A percentile compares a stretch with the other conserved stretches of the same genome.
phyloP scores from a whole-genome alignment of 2,888 invertebrate genomes.

The Synanthedon andrenaeformis region DNA sequence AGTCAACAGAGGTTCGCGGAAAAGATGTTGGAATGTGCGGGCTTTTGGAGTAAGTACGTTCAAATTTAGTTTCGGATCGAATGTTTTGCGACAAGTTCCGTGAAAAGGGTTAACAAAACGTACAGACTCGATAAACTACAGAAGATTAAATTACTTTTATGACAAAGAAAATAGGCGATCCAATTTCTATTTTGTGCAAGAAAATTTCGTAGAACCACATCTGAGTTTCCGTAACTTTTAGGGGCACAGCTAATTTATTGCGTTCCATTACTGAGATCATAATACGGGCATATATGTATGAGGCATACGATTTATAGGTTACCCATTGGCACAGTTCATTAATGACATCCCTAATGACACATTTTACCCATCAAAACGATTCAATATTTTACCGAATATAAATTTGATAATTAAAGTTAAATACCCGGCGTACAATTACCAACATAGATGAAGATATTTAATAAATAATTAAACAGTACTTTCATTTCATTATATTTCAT shows the following conservation, averaged over 20 bases:
- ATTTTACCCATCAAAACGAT: slow-evolving; percentile 4
- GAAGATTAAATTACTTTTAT: slow-evolving; percentile 54
- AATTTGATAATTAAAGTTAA: too few relatives aligned
- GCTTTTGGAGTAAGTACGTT: slow-evolving; percentile 40
- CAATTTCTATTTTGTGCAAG: slow-evolving; percentile 23
- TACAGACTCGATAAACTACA: slow-evolving; percentile 39
- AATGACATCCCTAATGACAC: too few relatives aligned
- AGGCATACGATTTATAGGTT: neutral
- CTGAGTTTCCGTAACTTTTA: slow-evolving; percentile 17
- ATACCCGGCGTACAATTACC: too few relatives aligned
- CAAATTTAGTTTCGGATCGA: slow-evolving; percentile 62
- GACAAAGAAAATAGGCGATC: slow-evolving; percentile 31
- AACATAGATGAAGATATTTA: too few relatives aligned
- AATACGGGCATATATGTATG: neutral
- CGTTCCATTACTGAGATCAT: slow-evolving; percentile 13
- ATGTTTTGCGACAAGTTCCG: slow-evolving; percentile 52
- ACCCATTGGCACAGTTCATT: neutral
- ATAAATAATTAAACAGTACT: too few relatives aligned
- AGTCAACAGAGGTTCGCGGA: slow-evolving; percentile 57
- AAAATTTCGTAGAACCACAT: neutral
- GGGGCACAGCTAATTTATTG: slow-evolving; percentile 14
- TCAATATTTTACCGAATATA: too few relatives aligned
- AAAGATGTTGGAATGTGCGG: slow-evolving; percentile 57
- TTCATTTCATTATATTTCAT: too few relatives aligned
- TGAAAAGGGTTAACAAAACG: slow-evolving; percentile 56